Percentiles rank a stretch among this genome's conserved stretches.
Conservation (phyloP, 2,113 vertebrate genomes). For the Neotragus moschatus region DNA sequence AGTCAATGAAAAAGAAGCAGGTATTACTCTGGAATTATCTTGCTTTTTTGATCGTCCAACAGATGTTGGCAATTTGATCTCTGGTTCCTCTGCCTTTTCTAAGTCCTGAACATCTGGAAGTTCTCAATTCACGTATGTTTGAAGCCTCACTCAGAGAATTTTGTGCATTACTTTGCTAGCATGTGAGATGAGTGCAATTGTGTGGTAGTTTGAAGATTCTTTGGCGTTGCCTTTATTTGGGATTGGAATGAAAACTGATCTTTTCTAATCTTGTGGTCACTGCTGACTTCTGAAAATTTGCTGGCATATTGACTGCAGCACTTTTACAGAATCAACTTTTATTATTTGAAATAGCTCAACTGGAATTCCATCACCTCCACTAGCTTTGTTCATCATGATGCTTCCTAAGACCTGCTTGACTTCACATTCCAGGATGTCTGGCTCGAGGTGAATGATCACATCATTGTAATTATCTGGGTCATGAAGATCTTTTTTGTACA, state of each 20-base stretch:
- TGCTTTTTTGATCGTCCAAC: neutral
- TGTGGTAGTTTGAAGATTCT: neutral
- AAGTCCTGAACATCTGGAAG: neutral
- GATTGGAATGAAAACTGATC: neutral
- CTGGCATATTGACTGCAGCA: neutral
- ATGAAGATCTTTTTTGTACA: neutral
- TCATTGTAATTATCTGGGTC: neutral
- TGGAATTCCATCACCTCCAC: neutral
- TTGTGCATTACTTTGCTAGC: neutral
- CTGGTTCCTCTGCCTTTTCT: neutral
- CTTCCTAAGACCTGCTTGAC: neutral
- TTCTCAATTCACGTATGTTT: neutral
- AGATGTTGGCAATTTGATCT: neutral
- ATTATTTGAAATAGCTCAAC: neutral
- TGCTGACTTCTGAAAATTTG: neutral
- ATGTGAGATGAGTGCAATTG: neutral
- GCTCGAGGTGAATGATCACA: neutral
- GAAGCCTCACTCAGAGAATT: neutral
- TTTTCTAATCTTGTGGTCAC: neutral
- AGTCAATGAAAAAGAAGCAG: neutral
- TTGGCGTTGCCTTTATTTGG: neutral
- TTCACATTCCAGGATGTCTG: neutral
- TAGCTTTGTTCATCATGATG: neutral
- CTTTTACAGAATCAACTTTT: neutral
- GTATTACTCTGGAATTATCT: neutral